Percentiles rank a stretch among this genome's conserved stretches.
Conservation (phyloP, 2,113 vertebrate genomes). For the Peromyscus maniculatus region DNA sequence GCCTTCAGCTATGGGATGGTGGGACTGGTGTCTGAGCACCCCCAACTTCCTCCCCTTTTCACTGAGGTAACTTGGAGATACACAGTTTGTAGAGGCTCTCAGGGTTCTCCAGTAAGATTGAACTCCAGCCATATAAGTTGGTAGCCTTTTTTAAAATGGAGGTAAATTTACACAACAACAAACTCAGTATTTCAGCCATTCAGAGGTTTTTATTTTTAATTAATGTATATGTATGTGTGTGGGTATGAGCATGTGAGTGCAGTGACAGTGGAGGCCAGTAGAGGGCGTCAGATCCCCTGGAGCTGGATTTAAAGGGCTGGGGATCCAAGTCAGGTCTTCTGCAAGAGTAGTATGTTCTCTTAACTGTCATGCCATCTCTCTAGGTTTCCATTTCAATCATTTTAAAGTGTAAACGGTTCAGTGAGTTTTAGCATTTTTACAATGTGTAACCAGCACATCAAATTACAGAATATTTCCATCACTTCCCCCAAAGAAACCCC, state of each 20-base stretch:
- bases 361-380: neutral
- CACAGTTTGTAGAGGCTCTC: neutral
- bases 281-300: neutral
- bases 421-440: neutral
- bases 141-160: neutral
- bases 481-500: neutral
- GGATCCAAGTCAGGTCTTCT: neutral
- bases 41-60: neutral
- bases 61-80: neutral
- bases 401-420: neutral
- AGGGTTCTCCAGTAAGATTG: neutral
- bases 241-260: neutral
- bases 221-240: neutral
- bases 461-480: slow-evolving; percentile 14
- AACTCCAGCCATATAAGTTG: neutral
- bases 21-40: neutral
- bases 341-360: neutral
- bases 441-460: neutral
- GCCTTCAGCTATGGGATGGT: neutral
- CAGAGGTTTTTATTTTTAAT: neutral
- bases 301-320: neutral
- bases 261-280: neutral
- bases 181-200: neutral
- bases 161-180: neutral
- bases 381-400: neutral